Conservation (phyloP, 53 echinoderm and acorn worm species). For the Arbacia lixula region DNA sequence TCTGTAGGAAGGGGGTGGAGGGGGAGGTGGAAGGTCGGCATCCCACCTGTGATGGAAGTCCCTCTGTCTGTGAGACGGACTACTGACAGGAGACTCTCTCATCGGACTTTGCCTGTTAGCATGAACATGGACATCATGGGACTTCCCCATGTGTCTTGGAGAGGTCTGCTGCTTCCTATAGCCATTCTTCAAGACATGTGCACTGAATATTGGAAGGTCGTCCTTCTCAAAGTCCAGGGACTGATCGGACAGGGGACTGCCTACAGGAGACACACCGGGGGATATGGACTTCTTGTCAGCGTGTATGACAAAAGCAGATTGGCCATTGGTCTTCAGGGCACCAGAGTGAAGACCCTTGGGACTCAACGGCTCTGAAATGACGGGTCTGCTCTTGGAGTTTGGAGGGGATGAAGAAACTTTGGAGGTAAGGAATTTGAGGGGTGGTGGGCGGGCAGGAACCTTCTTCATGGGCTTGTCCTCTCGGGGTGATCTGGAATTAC, state of each 20-base stretch:
- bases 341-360: conserved; percentile 42
- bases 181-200: conserved; percentile 46
- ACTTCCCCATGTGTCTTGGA: conserved; percentile 18
- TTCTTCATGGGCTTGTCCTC: conserved; percentile 52
- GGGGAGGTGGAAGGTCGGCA: conserved; percentile 28
- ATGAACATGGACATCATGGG: conserved; percentile 2
- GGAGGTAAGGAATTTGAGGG: conserved; percentile 34
- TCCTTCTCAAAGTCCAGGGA: conserved; percentile 58
- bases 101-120: conserved; percentile 18
- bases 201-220: conserved; percentile 51
- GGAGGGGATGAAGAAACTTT: conserved; percentile 51
- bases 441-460: conserved; percentile 52
- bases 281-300: conserved; percentile 37
- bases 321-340: conserved; percentile 21
- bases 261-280: conserved; percentile 29
- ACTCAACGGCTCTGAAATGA: conserved; percentile 40
- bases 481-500: not conserved
- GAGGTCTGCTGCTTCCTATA: conserved; percentile 27
- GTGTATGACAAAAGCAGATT: conserved; percentile 49
- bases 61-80: not conserved
- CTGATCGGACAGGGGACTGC: conserved; percentile 45
- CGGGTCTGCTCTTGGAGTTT: conserved; percentile 39
- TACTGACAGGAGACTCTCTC: conserved; percentile 13
- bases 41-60: conserved; percentile 17
- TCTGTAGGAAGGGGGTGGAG: conserved; percentile 39